Evolutionary conservation across 1,140 invertebrate genomes (phyloP), one percentile per base, ranked within the genome.

Genomic region (Babylonia areolata): DNA sequence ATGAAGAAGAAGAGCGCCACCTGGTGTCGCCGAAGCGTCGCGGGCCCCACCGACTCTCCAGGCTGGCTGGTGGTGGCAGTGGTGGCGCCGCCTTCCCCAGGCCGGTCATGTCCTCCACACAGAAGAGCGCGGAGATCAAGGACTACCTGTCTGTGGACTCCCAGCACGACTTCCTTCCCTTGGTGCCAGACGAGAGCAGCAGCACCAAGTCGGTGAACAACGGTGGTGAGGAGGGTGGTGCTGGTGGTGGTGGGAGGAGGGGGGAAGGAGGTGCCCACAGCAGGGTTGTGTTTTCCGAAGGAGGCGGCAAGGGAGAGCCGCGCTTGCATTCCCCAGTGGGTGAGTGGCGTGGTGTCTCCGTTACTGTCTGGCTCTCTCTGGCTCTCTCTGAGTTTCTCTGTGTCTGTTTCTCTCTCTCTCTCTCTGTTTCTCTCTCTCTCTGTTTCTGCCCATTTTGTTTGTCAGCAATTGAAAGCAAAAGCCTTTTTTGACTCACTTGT

Each of bases 31-130:
- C 33, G 20, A 73, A 73, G 71, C 71, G 71, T 1, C 71, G 71
- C 0, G 79, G 31, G 23, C 9, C 9, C 46, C 9, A 2, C 82
- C 20, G 82, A 83, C 9, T 84, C 90, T 64, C 75, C 82, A n/a
- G n/a, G n/a, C n/a, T n/a, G n/a, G n/a, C 78, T 28, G 42, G 12
- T 28, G 39, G 39, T 42, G 40, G 23, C 42, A 42, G 28, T 2
- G 78, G 23, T n/a, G n/a, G n/a, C 9, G 9, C 82, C 20, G 82
- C 85, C 9, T 84, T 91, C 69, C 75, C 82, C 33, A 84, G 88
- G 0, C 90, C 90, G 28, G 81, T 90, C 20, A 91, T 91, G 90
- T 91, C 90, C 3, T 90, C 89, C 71, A 91, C 90, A n/a, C 90
- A 91, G 37, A 91, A 91, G 81, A 91, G 90, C 69, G 46, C 87